Evolutionary conservation across 2,113 vertebrate species (phyloP).

Genomic region (Raphicerus campestris): DNA sequence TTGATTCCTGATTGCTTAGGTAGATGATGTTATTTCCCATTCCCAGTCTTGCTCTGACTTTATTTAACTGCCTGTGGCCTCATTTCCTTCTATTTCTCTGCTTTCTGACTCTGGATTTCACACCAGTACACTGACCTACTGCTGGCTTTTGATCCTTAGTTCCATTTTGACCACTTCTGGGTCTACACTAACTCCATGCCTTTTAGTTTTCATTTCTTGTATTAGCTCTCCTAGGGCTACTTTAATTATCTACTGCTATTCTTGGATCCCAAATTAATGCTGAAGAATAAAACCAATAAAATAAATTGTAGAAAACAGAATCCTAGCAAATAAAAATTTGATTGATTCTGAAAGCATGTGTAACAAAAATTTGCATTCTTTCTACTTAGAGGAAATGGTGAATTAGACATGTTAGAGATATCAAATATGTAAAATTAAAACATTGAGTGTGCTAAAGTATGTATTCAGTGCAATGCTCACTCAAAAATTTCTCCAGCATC

Average conservation of each 20-base stretch:
- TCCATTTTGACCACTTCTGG: neutral
- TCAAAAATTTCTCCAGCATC: slow-evolving; percentile 62
- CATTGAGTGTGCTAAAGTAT: slow-evolving; percentile 10
- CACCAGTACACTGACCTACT: neutral
- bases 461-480: slow-evolving; percentile 41
- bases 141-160: neutral
- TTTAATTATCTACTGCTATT: neutral
- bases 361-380: neutral
- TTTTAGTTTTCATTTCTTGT: neutral
- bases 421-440: slow-evolving; percentile 48
- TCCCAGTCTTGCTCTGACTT: neutral
- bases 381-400: slow-evolving; percentile 15
- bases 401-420: slow-evolving; percentile 37
- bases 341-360: neutral
- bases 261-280: neutral
- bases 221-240: neutral
- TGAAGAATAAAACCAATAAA: neutral
- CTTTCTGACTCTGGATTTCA: neutral
- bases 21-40: neutral
- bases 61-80: neutral
- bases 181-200: neutral
- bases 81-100: neutral
- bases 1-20: neutral
- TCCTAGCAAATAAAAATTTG: slow-evolving; percentile 20
- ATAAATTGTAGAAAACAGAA: neutral